Conservation (phyloP, 2,113 vertebrate genomes). For the Phoxinus phoxinus region DNA sequence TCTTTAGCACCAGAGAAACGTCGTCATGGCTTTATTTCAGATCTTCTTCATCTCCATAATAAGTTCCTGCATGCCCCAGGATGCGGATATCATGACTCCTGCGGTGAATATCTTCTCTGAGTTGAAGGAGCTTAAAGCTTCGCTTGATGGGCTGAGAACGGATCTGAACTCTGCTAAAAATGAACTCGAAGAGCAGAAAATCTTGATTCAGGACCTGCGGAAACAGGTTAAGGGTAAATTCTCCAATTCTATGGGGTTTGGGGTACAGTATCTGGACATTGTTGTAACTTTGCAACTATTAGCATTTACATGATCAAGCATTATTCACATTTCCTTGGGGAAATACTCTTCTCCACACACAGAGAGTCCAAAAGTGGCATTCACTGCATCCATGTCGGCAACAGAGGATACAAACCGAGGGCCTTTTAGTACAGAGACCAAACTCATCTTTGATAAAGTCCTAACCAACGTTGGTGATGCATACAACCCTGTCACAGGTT, state of each 20-base stretch:
- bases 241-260: no score
- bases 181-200: slow-evolving; percentile 43
- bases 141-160: slow-evolving; percentile 2
- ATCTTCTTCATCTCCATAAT: background rate
- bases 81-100: slow-evolving; percentile 16
- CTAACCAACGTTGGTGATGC: slow-evolving; percentile 58
- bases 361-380: slow-evolving; percentile 45
- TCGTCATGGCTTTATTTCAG: background rate
- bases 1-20: background rate
- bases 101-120: slow-evolving; percentile 44
- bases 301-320: no score
- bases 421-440: slow-evolving; percentile 45
- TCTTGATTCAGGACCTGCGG: slow-evolving; percentile 31
- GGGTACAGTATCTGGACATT: no score
- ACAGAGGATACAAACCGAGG: slow-evolving; percentile 16
- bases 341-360: background rate
- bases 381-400: slow-evolving; percentile 47
- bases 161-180: slow-evolving; percentile 29
- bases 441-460: slow-evolving; percentile 61
- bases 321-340: no score
- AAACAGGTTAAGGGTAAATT: slow-evolving; percentile 34
- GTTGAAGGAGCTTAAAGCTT: slow-evolving; percentile 36
- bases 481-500: slow-evolving; percentile 60
- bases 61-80: background rate
- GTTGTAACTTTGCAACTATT: no score